phyloP scores from a whole-genome alignment of 2,797 vertebrate species.

The Gymnocypris eckloni region DNA sequence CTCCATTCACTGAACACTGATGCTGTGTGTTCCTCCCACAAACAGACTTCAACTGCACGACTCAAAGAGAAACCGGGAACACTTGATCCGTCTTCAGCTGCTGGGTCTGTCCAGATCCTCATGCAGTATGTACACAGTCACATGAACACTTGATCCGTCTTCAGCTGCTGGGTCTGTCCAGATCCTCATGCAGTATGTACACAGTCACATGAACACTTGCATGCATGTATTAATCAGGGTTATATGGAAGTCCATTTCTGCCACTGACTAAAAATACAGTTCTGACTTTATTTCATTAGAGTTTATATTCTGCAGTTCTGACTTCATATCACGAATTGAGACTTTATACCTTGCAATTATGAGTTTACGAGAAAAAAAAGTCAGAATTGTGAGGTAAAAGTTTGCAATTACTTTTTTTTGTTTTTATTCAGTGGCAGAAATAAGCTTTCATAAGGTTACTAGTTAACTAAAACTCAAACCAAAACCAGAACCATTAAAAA shows the following conservation, averaged over 20 bases:
- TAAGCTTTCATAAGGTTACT: too few species aligned
- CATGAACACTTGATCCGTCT: neutral
- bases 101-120: neutral
- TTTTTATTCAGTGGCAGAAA: too few species aligned
- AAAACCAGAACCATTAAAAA: too few species aligned
- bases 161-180: neutral
- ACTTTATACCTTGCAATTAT: neutral
- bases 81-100: neutral
- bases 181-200: neutral
- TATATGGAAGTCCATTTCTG: neutral
- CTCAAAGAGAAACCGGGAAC: neutral
- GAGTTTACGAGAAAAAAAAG: too few species aligned
- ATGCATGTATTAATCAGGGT: neutral
- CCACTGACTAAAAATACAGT: neutral
- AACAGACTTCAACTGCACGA: neutral
- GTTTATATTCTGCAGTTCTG: neutral
- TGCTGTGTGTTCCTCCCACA: neutral
- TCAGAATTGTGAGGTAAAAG: too few species aligned
- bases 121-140: too few species aligned
- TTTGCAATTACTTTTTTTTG: too few species aligned
- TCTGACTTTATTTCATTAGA: too few species aligned
- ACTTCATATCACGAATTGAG: neutral
- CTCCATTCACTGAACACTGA: conserved; percentile 16
- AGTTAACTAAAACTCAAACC: too few species aligned
- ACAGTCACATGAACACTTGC: neutral